A percentile compares a stretch with the other conserved stretches of the same genome.
These are phyloP conservation scores for Calypte anna DNA, from an alignment of 2,113 vertebrate species.

Conservation along the genomic window DNA sequence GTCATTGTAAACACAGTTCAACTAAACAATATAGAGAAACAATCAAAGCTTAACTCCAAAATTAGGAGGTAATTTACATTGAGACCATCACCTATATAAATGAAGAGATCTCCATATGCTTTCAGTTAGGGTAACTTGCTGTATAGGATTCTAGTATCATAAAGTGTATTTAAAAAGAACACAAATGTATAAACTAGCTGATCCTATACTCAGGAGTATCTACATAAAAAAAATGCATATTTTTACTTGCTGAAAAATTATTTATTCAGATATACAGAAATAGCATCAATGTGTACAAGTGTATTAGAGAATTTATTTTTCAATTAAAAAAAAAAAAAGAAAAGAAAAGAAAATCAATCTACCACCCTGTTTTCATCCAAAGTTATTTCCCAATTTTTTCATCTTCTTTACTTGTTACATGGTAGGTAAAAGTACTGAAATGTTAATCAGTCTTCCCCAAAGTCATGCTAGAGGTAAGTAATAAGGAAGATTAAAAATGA, in stretches of 20 bases:
- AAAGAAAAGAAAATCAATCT: background rate
- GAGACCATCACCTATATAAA: background rate
- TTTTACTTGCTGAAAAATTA: background rate
- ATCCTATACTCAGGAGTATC: background rate
- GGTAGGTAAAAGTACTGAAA: background rate
- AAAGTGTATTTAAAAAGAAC: background rate
- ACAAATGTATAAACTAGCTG: background rate
- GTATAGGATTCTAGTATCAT: background rate
- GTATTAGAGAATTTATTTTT: background rate
- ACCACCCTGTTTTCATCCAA: background rate
- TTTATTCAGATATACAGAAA: background rate
- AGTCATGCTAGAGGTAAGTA: background rate
- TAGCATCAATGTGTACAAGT: background rate
- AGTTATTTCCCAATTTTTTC: background rate
- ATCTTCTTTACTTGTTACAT: background rate
- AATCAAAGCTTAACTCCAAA: conserved; percentile 9
- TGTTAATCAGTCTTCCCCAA: background rate
- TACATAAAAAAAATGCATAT: background rate
- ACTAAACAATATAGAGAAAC: conserved; percentile 31
- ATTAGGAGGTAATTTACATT: background rate
- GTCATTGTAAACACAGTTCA: conserved; percentile 37
- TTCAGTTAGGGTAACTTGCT: background rate
- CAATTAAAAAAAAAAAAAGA: background rate
- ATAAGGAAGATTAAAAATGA: background rate
- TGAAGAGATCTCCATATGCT: background rate